A percentile compares a stretch with the other conserved stretches of the same genome.
Conservation (phyloP, 2,113 vertebrate genomes). For the Alligator mississippiensis region DNA sequence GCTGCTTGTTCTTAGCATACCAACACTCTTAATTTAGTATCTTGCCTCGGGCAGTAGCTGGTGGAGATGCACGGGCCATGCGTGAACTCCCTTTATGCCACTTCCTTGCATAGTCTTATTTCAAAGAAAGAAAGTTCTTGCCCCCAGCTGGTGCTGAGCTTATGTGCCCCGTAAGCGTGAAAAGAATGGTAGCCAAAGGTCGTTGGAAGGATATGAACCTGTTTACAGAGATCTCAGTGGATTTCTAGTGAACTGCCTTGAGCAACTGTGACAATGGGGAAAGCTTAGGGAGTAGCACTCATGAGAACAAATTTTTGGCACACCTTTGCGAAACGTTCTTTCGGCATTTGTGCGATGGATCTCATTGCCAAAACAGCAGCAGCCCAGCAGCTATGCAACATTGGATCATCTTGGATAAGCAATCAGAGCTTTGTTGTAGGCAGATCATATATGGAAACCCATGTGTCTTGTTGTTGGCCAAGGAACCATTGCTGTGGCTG, state of each 20-base stretch:
- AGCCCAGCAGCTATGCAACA: neutral
- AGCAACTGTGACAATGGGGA: neutral
- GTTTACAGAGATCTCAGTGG: rapidly evolving
- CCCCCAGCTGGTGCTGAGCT: neutral
- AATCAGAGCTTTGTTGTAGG: neutral
- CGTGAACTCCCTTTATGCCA: neutral
- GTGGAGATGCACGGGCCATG: neutral
- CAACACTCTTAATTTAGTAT: no score
- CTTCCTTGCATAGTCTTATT: neutral
- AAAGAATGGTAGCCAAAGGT: neutral
- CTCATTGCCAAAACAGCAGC: neutral
- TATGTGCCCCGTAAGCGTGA: neutral
- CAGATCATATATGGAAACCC: neutral
- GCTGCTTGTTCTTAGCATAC: neutral
- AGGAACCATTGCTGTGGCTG: neutral
- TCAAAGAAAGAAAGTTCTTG: neutral
- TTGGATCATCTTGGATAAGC: neutral
- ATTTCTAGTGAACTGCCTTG: neutral
- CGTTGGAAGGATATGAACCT: rapidly evolving
- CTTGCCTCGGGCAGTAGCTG: neutral
- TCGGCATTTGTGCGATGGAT: neutral
- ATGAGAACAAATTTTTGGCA: rapidly evolving
- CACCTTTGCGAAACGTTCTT: rapidly evolving
- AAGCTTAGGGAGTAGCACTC: neutral
- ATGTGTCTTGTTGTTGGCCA: neutral